Percentiles rank a stretch among this genome's conserved stretches.
Evolutionary conservation across 2,113 vertebrate species (phyloP).

Genomic region (Dendropsophus ebraccatus): DNA sequence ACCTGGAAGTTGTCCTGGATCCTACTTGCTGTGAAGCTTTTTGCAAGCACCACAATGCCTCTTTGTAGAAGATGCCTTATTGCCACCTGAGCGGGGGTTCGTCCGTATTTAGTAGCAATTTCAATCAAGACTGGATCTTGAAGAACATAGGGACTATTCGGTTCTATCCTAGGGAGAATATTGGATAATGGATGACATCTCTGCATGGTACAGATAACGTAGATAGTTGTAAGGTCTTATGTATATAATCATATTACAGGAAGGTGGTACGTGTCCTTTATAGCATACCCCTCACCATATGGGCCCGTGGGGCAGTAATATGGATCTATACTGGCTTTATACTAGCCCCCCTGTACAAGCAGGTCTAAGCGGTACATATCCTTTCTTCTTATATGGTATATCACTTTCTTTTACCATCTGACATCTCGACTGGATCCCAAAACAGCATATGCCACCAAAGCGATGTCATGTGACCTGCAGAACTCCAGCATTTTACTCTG

Average conservation of each 20-base stretch:
- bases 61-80: conserved; percentile 60
- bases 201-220: no score
- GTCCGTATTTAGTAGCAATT: conserved; percentile 59
- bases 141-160: conserved; percentile 53
- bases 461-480: neutral
- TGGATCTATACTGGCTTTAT: no score
- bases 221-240: no score
- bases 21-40: conserved; percentile 54
- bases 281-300: no score
- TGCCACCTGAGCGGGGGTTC: conserved; percentile 16
- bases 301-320: no score
- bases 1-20: conserved; percentile 64
- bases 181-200: neutral
- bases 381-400: no score
- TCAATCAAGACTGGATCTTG: conserved; percentile 56
- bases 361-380: no score
- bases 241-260: no score
- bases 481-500: conserved; percentile 18
- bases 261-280: no score
- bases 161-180: conserved; percentile 17
- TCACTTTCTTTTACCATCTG: conserved; percentile 5
- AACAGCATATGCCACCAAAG: conserved; percentile 7
- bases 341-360: no score
- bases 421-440: conserved; percentile 27
- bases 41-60: conserved; percentile 57